Conservation (phyloP, 2,888 invertebrate genomes). For the Therioaphis trifolii region DNA sequence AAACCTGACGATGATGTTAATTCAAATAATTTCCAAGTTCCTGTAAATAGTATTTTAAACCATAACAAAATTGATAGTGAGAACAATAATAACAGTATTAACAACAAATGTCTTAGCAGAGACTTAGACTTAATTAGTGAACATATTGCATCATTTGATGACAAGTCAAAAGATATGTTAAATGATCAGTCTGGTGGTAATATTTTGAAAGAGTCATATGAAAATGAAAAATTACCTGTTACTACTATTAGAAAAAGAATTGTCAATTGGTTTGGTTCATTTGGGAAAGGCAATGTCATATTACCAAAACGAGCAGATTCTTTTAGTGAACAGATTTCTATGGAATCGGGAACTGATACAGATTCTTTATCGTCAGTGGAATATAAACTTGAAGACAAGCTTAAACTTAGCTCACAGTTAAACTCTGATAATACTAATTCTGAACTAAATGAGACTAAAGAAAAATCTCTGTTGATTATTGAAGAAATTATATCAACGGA, state of each 20-base stretch:
- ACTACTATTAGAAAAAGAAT: slow-evolving; percentile 65
- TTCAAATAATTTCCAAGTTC: slow-evolving; percentile 53
- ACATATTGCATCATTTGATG: slow-evolving; percentile 3
- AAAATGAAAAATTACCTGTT: slow-evolving; percentile 60
- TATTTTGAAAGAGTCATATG: background rate
- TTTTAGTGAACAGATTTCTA: slow-evolving; percentile 64
- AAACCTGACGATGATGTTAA: slow-evolving; percentile 43
- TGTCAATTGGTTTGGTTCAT: slow-evolving; percentile 67
- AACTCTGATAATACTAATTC: slow-evolving; percentile 36
- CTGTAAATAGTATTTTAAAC: slow-evolving; percentile 53
- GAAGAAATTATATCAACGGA: slow-evolving; percentile 73
- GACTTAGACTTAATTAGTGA: slow-evolving; percentile 35
- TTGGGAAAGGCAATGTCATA: slow-evolving; percentile 67
- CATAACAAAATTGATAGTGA: slow-evolving; percentile 50
- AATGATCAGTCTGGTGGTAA: slow-evolving; percentile 22
- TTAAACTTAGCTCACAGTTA: slow-evolving; percentile 62
- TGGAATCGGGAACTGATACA: slow-evolving; percentile 30
- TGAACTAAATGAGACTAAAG: slow-evolving; percentile 12
- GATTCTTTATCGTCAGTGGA: slow-evolving; percentile 63
- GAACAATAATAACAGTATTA: slow-evolving; percentile 52
- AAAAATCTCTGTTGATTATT: slow-evolving; percentile 70
- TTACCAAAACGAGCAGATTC: slow-evolving; percentile 65
- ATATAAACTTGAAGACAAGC: slow-evolving; percentile 64
- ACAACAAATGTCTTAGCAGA: slow-evolving; percentile 23
- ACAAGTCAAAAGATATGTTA: slow-evolving; percentile 4